These are phyloP conservation scores for Acromyrmex heyeri DNA, from an alignment of 1,140 invertebrate species.

Conservation along the genomic window DNA sequence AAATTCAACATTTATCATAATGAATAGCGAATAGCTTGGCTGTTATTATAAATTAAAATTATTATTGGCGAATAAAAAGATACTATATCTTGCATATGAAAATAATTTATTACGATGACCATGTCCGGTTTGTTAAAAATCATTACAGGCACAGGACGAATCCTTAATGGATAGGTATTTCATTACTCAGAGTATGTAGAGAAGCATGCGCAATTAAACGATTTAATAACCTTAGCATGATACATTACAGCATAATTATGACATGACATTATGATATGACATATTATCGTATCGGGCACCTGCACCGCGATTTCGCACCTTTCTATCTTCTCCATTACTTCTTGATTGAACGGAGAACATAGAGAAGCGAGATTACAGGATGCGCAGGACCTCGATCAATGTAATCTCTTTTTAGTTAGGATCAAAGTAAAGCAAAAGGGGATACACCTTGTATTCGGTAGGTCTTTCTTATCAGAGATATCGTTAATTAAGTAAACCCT, in stretches of 20 bases:
- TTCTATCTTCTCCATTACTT: background rate
- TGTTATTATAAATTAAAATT: slow-evolving; percentile 1
- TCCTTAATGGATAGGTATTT: slow-evolving; percentile 2
- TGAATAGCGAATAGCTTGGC: background rate
- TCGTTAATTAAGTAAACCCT: slow-evolving; percentile 41
- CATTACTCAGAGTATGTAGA: slow-evolving; percentile 17
- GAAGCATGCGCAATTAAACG: slow-evolving; percentile 44
- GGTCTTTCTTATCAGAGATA: background rate
- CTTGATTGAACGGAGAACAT: background rate
- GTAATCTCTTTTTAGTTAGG: slow-evolving; percentile 50
- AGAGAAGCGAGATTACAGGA: background rate
- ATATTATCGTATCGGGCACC: slow-evolving; percentile 11
- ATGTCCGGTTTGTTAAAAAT: slow-evolving; percentile 7
- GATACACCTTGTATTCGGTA: slow-evolving; percentile 36
- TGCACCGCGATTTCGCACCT: background rate
- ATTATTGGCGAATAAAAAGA: slow-evolving; percentile 29
- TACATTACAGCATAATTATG: slow-evolving; percentile 49
- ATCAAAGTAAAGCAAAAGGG: slow-evolving; percentile 49
- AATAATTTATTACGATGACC: slow-evolving; percentile 38
- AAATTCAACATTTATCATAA: slow-evolving; percentile 18
- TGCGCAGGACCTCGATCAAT: slow-evolving; percentile 19
- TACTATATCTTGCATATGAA: slow-evolving; percentile 9
- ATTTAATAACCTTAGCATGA: slow-evolving; percentile 46
- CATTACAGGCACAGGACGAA: background rate
- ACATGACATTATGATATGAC: slow-evolving; percentile 32